Evolutionary conservation across 2,888 invertebrate genomes (phyloP).

Genomic region (Platycnemis pennipes): DNA sequence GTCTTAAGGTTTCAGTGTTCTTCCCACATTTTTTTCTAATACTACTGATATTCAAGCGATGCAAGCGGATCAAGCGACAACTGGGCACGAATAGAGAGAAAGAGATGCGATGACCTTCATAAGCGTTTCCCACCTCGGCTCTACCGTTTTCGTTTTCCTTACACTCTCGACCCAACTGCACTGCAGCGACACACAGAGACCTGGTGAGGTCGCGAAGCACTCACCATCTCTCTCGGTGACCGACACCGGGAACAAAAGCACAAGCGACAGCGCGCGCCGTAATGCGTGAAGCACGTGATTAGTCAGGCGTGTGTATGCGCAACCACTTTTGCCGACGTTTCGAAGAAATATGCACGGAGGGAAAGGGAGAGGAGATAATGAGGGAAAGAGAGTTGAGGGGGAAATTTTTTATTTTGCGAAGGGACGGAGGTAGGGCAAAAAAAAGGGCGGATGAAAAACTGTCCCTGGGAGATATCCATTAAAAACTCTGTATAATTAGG

Average conservation of each 20-base stretch:
- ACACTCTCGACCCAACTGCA: too few relatives aligned
- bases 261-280: background rate
- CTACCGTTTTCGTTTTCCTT: too few relatives aligned
- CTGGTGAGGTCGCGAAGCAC: too few relatives aligned
- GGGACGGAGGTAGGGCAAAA: background rate
- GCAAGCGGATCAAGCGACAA: too few relatives aligned
- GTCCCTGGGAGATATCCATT: slow-evolving; percentile 19
- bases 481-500: slow-evolving; percentile 34
- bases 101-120: too few relatives aligned
- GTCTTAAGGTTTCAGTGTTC: too few relatives aligned
- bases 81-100: too few relatives aligned
- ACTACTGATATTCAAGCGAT: too few relatives aligned
- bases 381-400: background rate
- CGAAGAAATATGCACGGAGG: background rate
- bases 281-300: slow-evolving; percentile 18
- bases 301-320: background rate
- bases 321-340: background rate
- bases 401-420: background rate
- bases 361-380: background rate
- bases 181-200: too few relatives aligned
- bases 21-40: too few relatives aligned
- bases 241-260: background rate
- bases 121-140: too few relatives aligned
- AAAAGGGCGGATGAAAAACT: background rate
- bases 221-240: too few relatives aligned